Conservation (phyloP, 1,140 invertebrate genomes). For the Orussus abietinus region DNA sequence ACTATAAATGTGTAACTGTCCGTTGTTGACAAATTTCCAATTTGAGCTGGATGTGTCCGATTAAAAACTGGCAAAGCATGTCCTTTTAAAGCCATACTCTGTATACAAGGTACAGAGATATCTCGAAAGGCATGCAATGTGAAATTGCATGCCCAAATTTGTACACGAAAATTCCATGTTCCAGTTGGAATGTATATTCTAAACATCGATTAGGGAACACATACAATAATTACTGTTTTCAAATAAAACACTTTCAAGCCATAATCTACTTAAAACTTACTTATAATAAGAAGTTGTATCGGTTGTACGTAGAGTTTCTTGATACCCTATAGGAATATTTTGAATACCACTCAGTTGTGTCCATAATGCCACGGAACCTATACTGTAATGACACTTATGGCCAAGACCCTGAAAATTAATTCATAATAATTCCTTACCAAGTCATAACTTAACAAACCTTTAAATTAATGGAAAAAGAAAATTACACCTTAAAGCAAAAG, state of each 20-base stretch:
- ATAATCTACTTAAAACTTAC: conserved; percentile 28
- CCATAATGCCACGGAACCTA: conserved; percentile 58
- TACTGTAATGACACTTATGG: conserved; percentile 56
- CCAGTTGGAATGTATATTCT: conserved; percentile 56
- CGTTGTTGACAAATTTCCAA: conserved; percentile 38
- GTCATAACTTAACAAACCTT: not conserved
- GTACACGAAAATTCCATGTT: conserved; percentile 50
- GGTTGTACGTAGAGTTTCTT: conserved; percentile 38
- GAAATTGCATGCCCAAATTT: conserved; percentile 52
- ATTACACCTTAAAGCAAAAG: not conserved
- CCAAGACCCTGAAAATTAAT: conserved; percentile 35
- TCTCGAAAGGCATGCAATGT: conserved; percentile 27
- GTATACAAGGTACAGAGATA: conserved; percentile 40
- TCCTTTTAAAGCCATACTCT: conserved; percentile 43
- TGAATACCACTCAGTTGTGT: conserved; percentile 42
- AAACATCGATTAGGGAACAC: conserved; percentile 10
- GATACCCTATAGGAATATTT: conserved; percentile 44
- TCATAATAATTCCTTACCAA: not conserved
- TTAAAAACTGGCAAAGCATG: conserved; percentile 48
- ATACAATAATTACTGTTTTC: not conserved
- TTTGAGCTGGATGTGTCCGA: conserved; percentile 31
- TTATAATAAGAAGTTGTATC: conserved; percentile 51
- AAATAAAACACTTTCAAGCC: not conserved
- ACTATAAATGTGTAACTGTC: conserved; percentile 45
- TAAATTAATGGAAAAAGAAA: not conserved